phyloP scores from a whole-genome alignment of 2,113 vertebrate species.

The Chauna torquata region DNA sequence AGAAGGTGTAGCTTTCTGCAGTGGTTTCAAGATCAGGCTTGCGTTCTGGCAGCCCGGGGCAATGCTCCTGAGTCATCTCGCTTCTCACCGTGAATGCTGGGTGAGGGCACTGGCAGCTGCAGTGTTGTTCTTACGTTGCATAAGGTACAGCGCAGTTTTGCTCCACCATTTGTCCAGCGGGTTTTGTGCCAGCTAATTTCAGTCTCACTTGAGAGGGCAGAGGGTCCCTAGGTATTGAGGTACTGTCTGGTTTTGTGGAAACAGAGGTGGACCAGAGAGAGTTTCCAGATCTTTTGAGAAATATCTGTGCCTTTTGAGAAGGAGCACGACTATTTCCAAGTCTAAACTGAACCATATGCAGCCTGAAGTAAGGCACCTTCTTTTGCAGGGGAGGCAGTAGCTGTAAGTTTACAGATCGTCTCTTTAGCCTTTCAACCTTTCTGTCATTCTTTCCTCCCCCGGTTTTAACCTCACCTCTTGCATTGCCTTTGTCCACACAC shows the following conservation, averaged over 20 bases:
- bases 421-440: neutral
- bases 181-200: slow-evolving; percentile 6
- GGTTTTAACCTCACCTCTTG: neutral
- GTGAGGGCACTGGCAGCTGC: neutral
- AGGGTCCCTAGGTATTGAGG: neutral
- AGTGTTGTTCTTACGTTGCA: neutral
- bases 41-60: neutral
- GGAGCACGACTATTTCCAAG: neutral
- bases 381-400: neutral
- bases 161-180: neutral
- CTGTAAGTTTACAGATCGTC: neutral
- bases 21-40: neutral
- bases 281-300: neutral
- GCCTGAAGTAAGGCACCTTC: neutral
- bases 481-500: neutral
- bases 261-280: neutral
- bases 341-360: neutral
- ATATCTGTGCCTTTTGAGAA: neutral
- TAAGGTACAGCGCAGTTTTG: neutral
- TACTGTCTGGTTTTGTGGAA: neutral
- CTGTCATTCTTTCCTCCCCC: neutral
- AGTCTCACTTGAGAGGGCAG: neutral
- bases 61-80: neutral
- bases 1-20: neutral
- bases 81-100: neutral